Percentiles rank a stretch among this genome's conserved stretches.
Evolutionary conservation across 2,888 invertebrate species (phyloP).

Genomic region (Noctua janthe): DNA sequence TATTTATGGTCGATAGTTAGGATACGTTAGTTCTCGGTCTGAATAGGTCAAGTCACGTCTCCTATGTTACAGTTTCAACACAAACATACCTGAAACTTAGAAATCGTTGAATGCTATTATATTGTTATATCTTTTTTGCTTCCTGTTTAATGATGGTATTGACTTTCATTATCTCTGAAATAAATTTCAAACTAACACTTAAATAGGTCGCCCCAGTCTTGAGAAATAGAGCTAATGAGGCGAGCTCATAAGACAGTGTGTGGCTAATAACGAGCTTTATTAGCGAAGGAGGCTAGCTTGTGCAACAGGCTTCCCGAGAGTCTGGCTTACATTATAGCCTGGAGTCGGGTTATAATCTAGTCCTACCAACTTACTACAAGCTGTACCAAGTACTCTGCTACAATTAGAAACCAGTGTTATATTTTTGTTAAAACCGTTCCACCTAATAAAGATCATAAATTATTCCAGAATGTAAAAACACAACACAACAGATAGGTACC

Average conservation of each 20-base stretch:
- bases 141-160: not conserved
- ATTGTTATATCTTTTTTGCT: not conserved
- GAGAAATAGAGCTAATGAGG: not conserved
- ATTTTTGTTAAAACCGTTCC: not conserved
- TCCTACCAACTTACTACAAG: too few species aligned
- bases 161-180: not conserved
- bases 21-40: not conserved
- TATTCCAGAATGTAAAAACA: not conserved
- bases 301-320: slow-evolving; percentile 1
- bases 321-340: not conserved
- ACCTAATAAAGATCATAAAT: not conserved
- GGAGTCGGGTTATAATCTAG: not conserved
- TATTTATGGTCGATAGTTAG: not conserved
- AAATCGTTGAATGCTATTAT: not conserved
- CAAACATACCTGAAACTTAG: not conserved
- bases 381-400: not conserved
- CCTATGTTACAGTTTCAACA: not conserved
- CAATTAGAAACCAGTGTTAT: not conserved
- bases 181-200: not conserved
- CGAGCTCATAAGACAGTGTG: not conserved
- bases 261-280: slow-evolving; percentile 6
- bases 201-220: too few species aligned
- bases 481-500: not conserved
- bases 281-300: not conserved
- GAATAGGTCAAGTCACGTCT: not conserved